These are phyloP conservation scores for Gastrophryne carolinensis DNA, from an alignment of 2,797 vertebrate species.

Conservation along the genomic window DNA sequence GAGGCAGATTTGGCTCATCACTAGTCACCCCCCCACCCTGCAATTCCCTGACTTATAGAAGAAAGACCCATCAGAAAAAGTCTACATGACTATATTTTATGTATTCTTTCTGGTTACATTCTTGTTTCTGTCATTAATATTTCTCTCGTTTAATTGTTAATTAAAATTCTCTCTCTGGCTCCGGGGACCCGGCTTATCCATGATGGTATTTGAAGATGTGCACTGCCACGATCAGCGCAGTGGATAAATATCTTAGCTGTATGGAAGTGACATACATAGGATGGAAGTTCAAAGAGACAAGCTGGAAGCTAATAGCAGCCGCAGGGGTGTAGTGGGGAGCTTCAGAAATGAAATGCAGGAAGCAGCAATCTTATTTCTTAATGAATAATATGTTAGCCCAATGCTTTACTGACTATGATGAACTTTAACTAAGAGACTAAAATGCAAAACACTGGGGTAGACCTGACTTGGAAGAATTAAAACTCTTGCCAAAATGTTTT, in stretches of 20 bases:
- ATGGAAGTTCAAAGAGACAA: constrained; percentile 30
- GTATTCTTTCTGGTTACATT: neutral
- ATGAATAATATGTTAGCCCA: too few relatives aligned
- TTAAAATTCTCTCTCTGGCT: neutral
- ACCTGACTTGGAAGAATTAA: too few relatives aligned
- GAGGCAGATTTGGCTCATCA: too few relatives aligned
- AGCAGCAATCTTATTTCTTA: neutral
- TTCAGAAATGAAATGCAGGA: constrained; percentile 11
- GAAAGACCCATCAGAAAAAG: too few relatives aligned
- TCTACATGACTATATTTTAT: too few relatives aligned
- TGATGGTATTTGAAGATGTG: constrained; percentile 1
- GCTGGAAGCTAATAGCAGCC: constrained; percentile 39
- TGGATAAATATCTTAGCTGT: constrained; percentile 4
- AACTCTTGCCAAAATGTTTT: too few relatives aligned
- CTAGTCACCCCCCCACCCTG: too few relatives aligned
- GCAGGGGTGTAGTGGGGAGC: constrained; percentile 7
- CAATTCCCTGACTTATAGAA: too few relatives aligned
- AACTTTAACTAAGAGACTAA: too few relatives aligned
- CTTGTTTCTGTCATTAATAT: constrained; percentile 1
- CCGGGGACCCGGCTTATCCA: neutral
- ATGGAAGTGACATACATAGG: constrained; percentile 1
- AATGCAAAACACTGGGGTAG: too few relatives aligned
- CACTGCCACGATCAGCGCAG: neutral
- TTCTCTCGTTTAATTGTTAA: constrained; percentile 6
- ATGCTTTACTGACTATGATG: too few relatives aligned